Base-by-base conservation (phyloP, 1,140 invertebrate species). In the Pseudomyrmex sp. region DNA sequence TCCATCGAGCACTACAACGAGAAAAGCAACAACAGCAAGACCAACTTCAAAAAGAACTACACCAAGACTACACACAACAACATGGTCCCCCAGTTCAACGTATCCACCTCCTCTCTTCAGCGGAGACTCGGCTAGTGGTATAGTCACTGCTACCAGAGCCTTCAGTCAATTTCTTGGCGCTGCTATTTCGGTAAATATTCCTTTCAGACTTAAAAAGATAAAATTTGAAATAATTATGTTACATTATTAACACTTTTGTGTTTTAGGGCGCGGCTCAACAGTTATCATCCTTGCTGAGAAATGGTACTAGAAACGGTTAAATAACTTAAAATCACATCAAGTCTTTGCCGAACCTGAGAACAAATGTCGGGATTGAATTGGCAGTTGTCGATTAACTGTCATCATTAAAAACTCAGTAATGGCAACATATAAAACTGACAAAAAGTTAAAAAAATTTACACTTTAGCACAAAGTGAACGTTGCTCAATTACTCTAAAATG, bases 101-200 rank as follows among this genome's bases (percentile, higher is more conserved):
- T 94, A 94, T 83, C 93, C 93, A n/a, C 91, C 92, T 13, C 92
- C 93, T 15, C 85, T 94, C 8, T 94, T 94, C 46, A 89, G 90
- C 62, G 89, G 91, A 62, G 82, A 66, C 62, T 66, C 63, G 26
- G 66, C 69, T 59, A 82, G 59, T 20, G 73, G 82, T 12, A 96
- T 52, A 68, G 96, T 97, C 76, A 96, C 96, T 86, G 96, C 96
- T 76, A 97, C 96, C 8, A 95, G 95, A 92, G 96, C 96, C 2
- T 96, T 97, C 89, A 96, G 96, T 85, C 96, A 96, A 90, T 97
- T 97, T 91, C 94, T 97, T 89, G 96, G 96, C 89, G 95, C 96
- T 89, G 96, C 96, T 18, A 95, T 97, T 88, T 96, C 96, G 95
- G 97, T 97, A 94, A 88, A 85, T 90, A 8, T 56, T 44, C 12